phyloP scores from a whole-genome alignment of 2,113 vertebrate genomes.

The Daboia siamensis region DNA sequence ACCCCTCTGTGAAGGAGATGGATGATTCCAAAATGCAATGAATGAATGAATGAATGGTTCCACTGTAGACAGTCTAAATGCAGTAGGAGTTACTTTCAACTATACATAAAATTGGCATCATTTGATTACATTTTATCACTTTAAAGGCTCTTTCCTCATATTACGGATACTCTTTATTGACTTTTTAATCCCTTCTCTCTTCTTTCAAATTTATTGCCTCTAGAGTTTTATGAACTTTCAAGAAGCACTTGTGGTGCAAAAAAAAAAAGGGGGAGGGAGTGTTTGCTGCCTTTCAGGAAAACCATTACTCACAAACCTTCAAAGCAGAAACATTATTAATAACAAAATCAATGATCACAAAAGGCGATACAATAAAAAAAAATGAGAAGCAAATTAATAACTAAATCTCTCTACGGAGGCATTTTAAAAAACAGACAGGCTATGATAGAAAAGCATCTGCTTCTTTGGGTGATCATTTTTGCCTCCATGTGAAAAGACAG shows the following conservation, averaged over 20 bases:
- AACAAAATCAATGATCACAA: background rate
- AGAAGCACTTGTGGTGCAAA: background rate
- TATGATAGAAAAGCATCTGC: background rate
- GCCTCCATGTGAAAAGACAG: background rate
- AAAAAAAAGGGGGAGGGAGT: background rate
- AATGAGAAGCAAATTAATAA: background rate
- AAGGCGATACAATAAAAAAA: background rate
- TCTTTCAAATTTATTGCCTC: background rate
- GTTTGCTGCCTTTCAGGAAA: background rate
- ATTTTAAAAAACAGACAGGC: background rate
- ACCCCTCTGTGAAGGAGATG: background rate
- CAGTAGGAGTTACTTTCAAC: background rate
- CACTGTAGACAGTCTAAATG: background rate
- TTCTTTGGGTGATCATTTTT: background rate
- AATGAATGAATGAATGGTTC: background rate
- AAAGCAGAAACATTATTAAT: background rate
- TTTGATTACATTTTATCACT: background rate
- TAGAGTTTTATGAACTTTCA: background rate
- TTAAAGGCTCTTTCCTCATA: background rate
- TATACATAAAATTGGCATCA: background rate
- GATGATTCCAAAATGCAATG: background rate
- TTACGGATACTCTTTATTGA: background rate
- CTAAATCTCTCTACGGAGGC: too few relatives aligned
- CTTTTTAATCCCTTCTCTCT: background rate
- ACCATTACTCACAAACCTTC: background rate